These are phyloP conservation scores for Trididemnum miniatum DNA, from an alignment of 23 tunicate genomes.

Conservation along the genomic window DNA sequence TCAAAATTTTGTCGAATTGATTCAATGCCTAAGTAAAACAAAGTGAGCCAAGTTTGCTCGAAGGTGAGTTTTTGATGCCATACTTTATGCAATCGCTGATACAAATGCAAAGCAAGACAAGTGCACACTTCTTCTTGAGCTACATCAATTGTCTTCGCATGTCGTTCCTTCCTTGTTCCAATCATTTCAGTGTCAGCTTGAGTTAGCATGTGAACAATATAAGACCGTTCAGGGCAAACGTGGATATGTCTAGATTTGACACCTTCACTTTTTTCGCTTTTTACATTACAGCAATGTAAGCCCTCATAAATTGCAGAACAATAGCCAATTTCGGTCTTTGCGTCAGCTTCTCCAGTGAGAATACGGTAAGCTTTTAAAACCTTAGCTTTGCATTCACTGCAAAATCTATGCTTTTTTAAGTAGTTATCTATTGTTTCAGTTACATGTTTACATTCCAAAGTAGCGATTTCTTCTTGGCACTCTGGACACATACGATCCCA, in stretches of 20 bases:
- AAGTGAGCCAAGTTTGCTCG: slow-evolving; percentile 78
- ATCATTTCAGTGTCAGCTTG: slow-evolving; percentile 78
- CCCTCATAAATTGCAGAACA: slow-evolving; percentile 73
- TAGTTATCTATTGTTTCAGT: slow-evolving; percentile 70
- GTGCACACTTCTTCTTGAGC: slow-evolving; percentile 96
- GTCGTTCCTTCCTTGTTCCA: slow-evolving; percentile 81
- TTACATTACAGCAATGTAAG: slow-evolving; percentile 17
- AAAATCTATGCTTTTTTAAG: slow-evolving; percentile 89
- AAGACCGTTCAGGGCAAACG: slow-evolving; percentile 77
- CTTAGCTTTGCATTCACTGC: slow-evolving; percentile 80
- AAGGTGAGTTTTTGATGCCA: slow-evolving; percentile 72
- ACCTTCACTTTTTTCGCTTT: neutral
- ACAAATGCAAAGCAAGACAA: slow-evolving; percentile 71
- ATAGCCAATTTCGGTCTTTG: slow-evolving; percentile 41
- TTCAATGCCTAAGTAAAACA: slow-evolving; percentile 67
- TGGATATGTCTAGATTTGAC: slow-evolving; percentile 48
- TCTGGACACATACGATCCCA: slow-evolving; percentile 82
- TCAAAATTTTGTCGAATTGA: slow-evolving; percentile 66
- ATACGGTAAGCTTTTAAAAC: slow-evolving; percentile 75
- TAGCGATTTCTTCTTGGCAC: slow-evolving; percentile 70
- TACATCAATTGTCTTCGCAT: slow-evolving; percentile 87
- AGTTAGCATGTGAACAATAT: slow-evolving; percentile 73
- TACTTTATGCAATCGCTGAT: slow-evolving; percentile 71
- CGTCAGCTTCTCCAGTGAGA: slow-evolving; percentile 67
- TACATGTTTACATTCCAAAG: slow-evolving; percentile 64